phyloP scores from a whole-genome alignment of 2,888 invertebrate genomes.

The Hybos culiciformis region DNA sequence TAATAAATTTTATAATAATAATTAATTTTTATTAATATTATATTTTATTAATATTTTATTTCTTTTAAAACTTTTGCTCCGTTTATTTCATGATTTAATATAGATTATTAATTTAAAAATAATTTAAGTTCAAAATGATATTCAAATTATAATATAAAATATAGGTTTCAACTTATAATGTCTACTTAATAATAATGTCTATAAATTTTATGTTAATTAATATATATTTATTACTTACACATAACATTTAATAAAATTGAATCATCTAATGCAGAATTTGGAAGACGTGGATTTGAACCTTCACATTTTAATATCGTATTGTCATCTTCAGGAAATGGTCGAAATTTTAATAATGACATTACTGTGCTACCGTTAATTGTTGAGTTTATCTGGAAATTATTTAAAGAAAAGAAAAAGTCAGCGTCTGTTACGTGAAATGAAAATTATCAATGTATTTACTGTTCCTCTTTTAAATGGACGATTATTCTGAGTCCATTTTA shows the following conservation, averaged over 20 bases:
- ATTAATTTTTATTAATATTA: too few species aligned
- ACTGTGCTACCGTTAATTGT: slow-evolving; percentile 57
- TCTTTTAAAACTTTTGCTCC: too few species aligned
- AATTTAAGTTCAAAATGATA: too few species aligned
- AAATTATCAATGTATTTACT: slow-evolving; percentile 39
- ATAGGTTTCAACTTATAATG: too few species aligned
- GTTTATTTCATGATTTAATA: too few species aligned
- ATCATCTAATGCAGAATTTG: slow-evolving; percentile 65
- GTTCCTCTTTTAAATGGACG: slow-evolving; percentile 60
- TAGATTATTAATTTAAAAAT: too few species aligned
- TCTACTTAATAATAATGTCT: too few species aligned
- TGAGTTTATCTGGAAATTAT: slow-evolving; percentile 41
- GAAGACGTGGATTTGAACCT: slow-evolving; percentile 69
- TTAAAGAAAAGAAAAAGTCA: neutral
- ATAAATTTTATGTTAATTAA: too few species aligned
- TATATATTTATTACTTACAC: slow-evolving; percentile 51
- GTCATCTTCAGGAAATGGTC: slow-evolving; percentile 73
- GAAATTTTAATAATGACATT: slow-evolving; percentile 62
- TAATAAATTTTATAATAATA: too few species aligned
- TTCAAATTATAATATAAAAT: too few species aligned
- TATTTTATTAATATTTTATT: too few species aligned
- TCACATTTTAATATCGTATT: slow-evolving; percentile 71
- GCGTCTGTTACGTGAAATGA: neutral
- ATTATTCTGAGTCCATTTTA: slow-evolving; percentile 75
- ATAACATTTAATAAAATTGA: slow-evolving; percentile 71